Conservation (phyloP, 2,888 invertebrate species). For the Dryadula phaetusa region DNA sequence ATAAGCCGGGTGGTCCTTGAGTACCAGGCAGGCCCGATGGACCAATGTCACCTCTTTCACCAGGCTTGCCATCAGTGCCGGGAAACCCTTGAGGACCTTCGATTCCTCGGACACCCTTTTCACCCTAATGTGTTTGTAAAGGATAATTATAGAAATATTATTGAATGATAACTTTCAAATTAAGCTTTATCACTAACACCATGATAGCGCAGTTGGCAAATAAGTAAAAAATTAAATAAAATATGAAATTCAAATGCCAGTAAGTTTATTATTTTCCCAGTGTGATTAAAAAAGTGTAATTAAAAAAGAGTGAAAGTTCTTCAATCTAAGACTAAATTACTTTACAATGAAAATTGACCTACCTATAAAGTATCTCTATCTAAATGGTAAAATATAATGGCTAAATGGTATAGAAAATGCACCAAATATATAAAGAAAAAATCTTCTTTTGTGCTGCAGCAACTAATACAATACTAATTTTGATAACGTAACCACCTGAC, state of each 20-base stretch:
- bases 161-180: too few relatives aligned
- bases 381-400: too few relatives aligned
- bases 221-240: too few relatives aligned
- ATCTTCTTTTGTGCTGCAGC: slow-evolving; percentile 10
- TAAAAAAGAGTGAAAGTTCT: too few relatives aligned
- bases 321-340: too few relatives aligned
- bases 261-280: too few relatives aligned
- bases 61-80: slow-evolving; percentile 86
- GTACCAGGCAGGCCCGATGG: slow-evolving; percentile 88
- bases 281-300: too few relatives aligned
- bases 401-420: not conserved
- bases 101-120: slow-evolving; percentile 88
- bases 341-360: too few relatives aligned
- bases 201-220: too few relatives aligned
- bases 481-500: slow-evolving; percentile 16
- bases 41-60: slow-evolving; percentile 88
- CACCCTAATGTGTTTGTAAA: slow-evolving; percentile 64
- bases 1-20: slow-evolving; percentile 87
- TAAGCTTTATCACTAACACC: too few relatives aligned
- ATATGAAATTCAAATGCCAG: too few relatives aligned
- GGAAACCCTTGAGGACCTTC: slow-evolving; percentile 87
- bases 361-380: too few relatives aligned
- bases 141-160: not conserved
- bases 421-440: slow-evolving; percentile 13
- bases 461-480: not conserved